Evolutionary conservation across 1,140 invertebrate species (phyloP).

Genomic region (Zophobas atratus): DNA sequence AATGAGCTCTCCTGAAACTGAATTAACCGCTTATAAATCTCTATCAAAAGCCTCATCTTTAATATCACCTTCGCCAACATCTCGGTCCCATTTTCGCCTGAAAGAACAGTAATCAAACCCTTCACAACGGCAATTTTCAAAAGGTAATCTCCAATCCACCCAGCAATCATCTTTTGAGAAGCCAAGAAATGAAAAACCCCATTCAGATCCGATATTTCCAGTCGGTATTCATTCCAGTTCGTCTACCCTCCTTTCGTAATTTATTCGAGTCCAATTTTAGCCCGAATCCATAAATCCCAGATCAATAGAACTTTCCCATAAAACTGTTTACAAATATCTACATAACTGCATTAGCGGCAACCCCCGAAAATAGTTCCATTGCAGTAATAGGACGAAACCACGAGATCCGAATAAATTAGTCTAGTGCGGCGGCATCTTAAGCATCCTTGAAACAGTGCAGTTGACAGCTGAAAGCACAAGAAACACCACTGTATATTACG

Average conservation of each 20-base stretch:
- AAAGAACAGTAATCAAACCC: too few species aligned
- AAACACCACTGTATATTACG: slow-evolving; percentile 10
- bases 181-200: too few species aligned
- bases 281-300: slow-evolving; percentile 7
- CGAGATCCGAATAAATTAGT: slow-evolving; percentile 22
- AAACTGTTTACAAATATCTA: slow-evolving; percentile 36
- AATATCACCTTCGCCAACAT: too few species aligned
- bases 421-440: slow-evolving; percentile 10
- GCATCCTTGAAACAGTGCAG: slow-evolving; percentile 13
- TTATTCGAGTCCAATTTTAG: slow-evolving; percentile 24
- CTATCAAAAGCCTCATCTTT: too few species aligned
- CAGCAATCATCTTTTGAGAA: too few species aligned
- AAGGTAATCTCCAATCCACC: too few species aligned
- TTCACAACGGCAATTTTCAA: too few species aligned
- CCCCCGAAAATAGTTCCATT: slow-evolving; percentile 3
- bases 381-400: not conserved
- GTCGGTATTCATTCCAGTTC: not conserved
- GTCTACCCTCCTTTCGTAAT: slow-evolving; percentile 2
- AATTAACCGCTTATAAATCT: too few species aligned
- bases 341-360: slow-evolving; percentile 20
- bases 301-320: slow-evolving; percentile 15
- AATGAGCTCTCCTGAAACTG: too few species aligned
- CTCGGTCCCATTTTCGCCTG: too few species aligned
- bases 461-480: slow-evolving; percentile 8
- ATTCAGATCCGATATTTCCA: not conserved